phyloP scores from a whole-genome alignment of 2,888 invertebrate genomes.

The Phalera bucephala region DNA sequence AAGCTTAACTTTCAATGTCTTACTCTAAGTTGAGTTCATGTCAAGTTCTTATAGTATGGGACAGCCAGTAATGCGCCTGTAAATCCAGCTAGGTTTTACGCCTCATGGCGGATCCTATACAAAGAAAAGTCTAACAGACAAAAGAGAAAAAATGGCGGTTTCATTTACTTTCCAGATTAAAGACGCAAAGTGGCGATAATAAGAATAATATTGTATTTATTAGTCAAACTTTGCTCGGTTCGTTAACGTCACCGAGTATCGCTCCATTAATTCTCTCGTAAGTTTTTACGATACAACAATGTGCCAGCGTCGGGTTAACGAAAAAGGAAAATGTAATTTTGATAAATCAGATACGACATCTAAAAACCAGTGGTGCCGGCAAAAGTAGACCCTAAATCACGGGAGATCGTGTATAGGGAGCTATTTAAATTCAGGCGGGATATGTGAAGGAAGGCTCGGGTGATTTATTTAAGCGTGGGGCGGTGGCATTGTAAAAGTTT shows the following conservation, averaged over 20 bases:
- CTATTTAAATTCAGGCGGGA: conserved; percentile 75
- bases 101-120: background rate
- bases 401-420: conserved; percentile 61
- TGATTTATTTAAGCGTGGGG: conserved; percentile 68
- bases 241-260: conserved; percentile 22
- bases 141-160: conserved; percentile 15
- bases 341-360: conserved; percentile 43
- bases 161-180: conserved; percentile 7
- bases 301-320: conserved; percentile 15
- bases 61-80: conserved; percentile 6
- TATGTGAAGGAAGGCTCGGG: conserved; percentile 66
- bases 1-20: too few species aligned
- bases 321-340: conserved; percentile 28
- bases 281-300: conserved; percentile 21
- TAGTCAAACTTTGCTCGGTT: conserved; percentile 23
- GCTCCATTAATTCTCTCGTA: conserved; percentile 27
- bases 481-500: conserved; percentile 70
- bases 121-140: background rate
- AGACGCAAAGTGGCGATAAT: conserved; percentile 11
- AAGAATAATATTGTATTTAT: conserved; percentile 17
- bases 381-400: conserved; percentile 65
- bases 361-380: conserved; percentile 39
- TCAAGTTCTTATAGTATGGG: conserved; percentile 14
- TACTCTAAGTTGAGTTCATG: too few species aligned
- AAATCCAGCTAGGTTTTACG: conserved; percentile 20